Evolutionary conservation across 2,888 invertebrate species (phyloP).

Genomic region (Leucophenga maculata): DNA sequence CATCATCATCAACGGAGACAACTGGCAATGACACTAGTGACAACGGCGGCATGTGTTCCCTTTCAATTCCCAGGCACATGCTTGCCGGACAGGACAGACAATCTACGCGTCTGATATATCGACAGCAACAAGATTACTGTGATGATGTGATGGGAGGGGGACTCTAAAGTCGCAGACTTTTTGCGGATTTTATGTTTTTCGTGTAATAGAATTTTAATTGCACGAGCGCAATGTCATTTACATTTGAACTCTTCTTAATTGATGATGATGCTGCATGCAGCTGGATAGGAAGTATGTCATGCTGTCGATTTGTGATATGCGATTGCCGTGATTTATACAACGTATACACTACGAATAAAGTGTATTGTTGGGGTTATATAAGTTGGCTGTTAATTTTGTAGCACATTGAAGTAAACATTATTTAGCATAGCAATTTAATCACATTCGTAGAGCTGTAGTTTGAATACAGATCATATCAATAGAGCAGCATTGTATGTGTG

Average conservation of each 20-base stretch:
- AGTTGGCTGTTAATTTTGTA: no score
- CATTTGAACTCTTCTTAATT: constrained; percentile 16
- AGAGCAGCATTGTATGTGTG: no score
- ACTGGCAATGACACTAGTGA: neutral
- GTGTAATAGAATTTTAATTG: constrained; percentile 19
- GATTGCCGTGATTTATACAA: no score
- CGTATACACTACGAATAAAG: no score
- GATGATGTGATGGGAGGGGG: neutral
- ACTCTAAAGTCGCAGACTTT: neutral
- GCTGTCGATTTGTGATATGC: no score
- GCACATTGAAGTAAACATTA: no score
- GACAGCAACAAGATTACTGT: neutral
- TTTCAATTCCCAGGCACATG: neutral
- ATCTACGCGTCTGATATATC: constrained; percentile 1
- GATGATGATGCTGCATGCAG: neutral
- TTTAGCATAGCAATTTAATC: no score
- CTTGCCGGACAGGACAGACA: neutral
- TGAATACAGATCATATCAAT: no score
- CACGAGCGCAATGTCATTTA: constrained; percentile 13
- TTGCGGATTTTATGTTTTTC: constrained; percentile 14
- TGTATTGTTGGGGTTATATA: no score
- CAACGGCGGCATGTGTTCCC: neutral
- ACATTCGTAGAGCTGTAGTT: no score
- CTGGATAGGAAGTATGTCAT: no score
- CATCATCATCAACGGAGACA: constrained; percentile 23